Conservation (phyloP, 2,888 invertebrate species). For the Stenolophus ochropezus region DNA sequence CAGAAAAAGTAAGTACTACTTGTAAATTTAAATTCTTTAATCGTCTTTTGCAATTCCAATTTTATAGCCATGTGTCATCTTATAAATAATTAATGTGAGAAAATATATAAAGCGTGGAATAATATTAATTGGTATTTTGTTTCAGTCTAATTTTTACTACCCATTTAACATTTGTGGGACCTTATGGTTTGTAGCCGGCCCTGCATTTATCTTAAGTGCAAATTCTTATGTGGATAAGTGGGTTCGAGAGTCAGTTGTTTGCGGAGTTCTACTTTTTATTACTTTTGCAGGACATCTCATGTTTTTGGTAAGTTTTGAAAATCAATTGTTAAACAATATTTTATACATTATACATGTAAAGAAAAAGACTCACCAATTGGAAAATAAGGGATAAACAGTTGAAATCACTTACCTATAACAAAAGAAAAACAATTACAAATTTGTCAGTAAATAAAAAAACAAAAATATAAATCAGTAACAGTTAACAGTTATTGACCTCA, state of each 20-base stretch:
- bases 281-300: conserved; percentile 79
- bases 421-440: too few species aligned
- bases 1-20: conserved; percentile 80
- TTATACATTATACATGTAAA: too few species aligned
- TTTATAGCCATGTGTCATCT: neutral
- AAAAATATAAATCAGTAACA: too few species aligned
- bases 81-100: neutral
- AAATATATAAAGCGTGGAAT: too few species aligned
- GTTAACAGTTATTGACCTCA: too few species aligned
- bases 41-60: neutral
- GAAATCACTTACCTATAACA: too few species aligned
- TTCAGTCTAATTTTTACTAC: conserved; percentile 84
- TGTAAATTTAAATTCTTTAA: neutral
- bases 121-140: conserved; percentile 63
- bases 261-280: conserved; percentile 79
- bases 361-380: too few species aligned
- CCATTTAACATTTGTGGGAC: conserved; percentile 89
- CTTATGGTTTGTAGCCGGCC: conserved; percentile 90
- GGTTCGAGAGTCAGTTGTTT: conserved; percentile 85
- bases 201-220: conserved; percentile 85
- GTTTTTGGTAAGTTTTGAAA: conserved; percentile 78
- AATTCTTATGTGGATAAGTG: conserved; percentile 88
- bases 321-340: too few species aligned
- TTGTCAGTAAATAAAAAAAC: too few species aligned
- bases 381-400: too few species aligned